A percentile compares a stretch with the other conserved stretches of the same genome.
Evolutionary conservation across 1,140 invertebrate genomes (phyloP).

Genomic region (Megathymus violae): DNA sequence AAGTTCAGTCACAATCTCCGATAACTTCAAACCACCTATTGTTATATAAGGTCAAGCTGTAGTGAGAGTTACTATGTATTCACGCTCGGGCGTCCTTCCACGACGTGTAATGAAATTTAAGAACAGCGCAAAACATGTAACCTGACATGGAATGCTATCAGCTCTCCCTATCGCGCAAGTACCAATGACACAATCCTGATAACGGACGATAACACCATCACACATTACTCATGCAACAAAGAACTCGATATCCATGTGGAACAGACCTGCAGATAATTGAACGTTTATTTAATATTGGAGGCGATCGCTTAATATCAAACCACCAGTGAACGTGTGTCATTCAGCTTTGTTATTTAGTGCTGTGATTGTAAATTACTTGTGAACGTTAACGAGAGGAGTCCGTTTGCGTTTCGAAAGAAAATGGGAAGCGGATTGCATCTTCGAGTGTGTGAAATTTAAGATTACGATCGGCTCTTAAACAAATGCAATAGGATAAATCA

Average conservation of each 20-base stretch:
- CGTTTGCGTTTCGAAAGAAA: background rate
- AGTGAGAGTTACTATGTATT: background rate
- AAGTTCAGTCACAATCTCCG: too few relatives aligned
- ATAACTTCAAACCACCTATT: too few relatives aligned
- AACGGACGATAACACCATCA: conserved; percentile 25
- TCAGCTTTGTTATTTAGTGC: background rate
- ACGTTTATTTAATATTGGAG: background rate
- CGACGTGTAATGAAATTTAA: background rate
- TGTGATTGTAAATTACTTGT: background rate
- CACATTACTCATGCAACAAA: conserved; percentile 21
- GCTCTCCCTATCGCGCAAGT: conserved; percentile 10
- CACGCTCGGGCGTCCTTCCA: background rate
- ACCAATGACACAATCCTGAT: conserved; percentile 30
- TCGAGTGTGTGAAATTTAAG: too few relatives aligned
- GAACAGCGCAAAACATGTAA: background rate
- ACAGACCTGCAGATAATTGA: conserved; percentile 7
- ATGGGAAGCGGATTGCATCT: too few relatives aligned
- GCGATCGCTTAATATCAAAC: background rate
- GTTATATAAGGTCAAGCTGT: too few relatives aligned
- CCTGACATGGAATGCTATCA: conserved; percentile 22
- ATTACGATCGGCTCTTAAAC: too few relatives aligned
- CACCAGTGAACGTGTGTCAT: background rate
- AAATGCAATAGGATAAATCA: too few relatives aligned
- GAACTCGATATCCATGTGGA: conserved; percentile 13
- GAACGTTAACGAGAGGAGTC: background rate